Evolutionary conservation across 2,888 invertebrate genomes (phyloP).

Genomic region (Agelastica alni): DNA sequence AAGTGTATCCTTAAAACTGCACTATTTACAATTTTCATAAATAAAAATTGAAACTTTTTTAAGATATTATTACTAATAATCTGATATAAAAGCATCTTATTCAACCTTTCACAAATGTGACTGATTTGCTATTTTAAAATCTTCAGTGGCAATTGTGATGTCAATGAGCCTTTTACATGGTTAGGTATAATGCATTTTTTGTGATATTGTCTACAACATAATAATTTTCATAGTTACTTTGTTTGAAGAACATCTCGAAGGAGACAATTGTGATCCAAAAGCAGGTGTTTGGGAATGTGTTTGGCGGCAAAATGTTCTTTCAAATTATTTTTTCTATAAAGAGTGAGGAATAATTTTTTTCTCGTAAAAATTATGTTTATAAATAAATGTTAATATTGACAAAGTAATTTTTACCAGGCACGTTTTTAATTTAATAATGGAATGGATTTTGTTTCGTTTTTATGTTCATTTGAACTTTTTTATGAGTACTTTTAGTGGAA

Average conservation of each 20-base stretch:
- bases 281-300: background rate
- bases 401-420: no score
- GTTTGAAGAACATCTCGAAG: conserved; percentile 1
- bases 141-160: conserved; percentile 5
- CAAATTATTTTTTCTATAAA: background rate
- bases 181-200: conserved; percentile 8
- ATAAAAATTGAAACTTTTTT: no score
- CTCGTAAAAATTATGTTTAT: no score
- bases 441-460: no score
- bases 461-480: no score
- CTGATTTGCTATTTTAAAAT: background rate
- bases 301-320: background rate
- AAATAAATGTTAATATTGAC: no score
- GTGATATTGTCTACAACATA: conserved; percentile 17
- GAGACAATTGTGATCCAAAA: conserved; percentile 1
- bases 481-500: no score
- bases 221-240: conserved; percentile 9
- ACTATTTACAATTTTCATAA: no score
- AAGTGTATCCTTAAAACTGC: no score
- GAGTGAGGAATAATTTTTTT: no score
- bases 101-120: background rate
- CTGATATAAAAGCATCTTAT: background rate
- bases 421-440: no score
- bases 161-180: conserved; percentile 11
- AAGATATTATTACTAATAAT: background rate